A percentile compares a stretch with the other conserved stretches of the same genome.
phyloP scores from a whole-genome alignment of 2,797 vertebrate species.

The Poeciliopsis infans region DNA sequence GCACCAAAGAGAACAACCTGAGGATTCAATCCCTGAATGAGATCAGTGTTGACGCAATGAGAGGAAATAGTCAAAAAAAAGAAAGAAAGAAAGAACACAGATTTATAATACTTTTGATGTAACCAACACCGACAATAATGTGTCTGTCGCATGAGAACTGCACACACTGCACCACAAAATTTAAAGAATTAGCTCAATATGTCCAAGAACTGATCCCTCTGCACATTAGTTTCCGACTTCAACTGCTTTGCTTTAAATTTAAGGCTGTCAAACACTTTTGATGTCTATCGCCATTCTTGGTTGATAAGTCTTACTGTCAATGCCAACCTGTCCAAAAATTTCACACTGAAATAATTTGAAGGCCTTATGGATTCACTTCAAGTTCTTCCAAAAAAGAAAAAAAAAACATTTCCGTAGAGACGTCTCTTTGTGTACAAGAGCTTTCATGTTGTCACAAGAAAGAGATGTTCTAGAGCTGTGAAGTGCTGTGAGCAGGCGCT shows the following conservation, averaged over 20 bases:
- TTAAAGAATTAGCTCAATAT: conserved; percentile 3
- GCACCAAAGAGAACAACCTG: conserved; percentile 53
- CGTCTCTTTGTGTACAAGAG: background rate
- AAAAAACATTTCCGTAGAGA: background rate
- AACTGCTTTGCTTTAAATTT: background rate
- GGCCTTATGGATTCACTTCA: background rate
- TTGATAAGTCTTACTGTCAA: background rate
- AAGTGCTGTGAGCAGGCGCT: conserved; percentile 7
- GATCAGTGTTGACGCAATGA: conserved; percentile 70
- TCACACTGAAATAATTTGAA: conserved; percentile 3
- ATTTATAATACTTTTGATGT: conserved; percentile 4
- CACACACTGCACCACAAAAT: background rate
- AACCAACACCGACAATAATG: background rate
- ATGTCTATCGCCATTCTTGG: background rate
- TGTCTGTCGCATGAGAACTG: background rate
- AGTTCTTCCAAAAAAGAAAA: background rate
- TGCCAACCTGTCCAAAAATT: background rate
- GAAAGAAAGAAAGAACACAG: conserved; percentile 12
- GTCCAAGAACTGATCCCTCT: background rate
- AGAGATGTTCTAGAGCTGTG: conserved; percentile 9
- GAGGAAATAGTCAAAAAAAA: conserved; percentile 48
- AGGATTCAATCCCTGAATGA: conserved; percentile 41
- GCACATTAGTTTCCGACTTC: background rate
- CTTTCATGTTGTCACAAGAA: conserved; percentile 26
- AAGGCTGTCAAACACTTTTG: conserved; percentile 1